A percentile compares a stretch with the other conserved stretches of the same genome.
Evolutionary conservation across 2,113 vertebrate species (phyloP).

Genomic region (Mus spicilegus): DNA sequence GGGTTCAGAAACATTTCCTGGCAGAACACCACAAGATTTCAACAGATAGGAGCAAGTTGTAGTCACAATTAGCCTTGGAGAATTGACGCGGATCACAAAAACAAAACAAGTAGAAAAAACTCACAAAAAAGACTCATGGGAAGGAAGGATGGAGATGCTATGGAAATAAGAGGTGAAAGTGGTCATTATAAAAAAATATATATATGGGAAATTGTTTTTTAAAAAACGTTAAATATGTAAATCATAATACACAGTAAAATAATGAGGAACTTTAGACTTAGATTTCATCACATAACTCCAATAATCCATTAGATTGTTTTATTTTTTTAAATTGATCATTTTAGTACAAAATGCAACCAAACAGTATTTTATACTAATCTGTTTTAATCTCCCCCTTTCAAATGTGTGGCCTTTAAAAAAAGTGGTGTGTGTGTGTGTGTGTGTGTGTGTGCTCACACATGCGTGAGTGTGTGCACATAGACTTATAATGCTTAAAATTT

Average conservation of each 20-base stretch:
- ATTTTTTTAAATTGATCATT: neutral
- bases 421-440: too few species aligned
- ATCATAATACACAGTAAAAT: neutral
- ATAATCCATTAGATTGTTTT: neutral
- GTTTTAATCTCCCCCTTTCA: neutral
- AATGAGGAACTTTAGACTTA: neutral
- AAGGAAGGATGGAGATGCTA: neutral
- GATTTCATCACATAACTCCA: neutral
- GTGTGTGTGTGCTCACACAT: too few species aligned
- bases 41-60: neutral
- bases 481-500: neutral
- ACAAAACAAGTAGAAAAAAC: neutral
- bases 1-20: too few species aligned
- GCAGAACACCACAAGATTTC: neutral
- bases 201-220: neutral
- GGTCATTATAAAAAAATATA: neutral
- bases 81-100: neutral
- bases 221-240: neutral
- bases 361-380: neutral
- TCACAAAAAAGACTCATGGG: neutral
- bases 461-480: too few species aligned
- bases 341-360: neutral
- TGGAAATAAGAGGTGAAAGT: neutral
- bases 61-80: neutral
- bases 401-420: too few species aligned